These are phyloP conservation scores for Scelioninae gen. 2 DNA, from an alignment of 2,888 invertebrate species.

Conservation along the genomic window DNA sequence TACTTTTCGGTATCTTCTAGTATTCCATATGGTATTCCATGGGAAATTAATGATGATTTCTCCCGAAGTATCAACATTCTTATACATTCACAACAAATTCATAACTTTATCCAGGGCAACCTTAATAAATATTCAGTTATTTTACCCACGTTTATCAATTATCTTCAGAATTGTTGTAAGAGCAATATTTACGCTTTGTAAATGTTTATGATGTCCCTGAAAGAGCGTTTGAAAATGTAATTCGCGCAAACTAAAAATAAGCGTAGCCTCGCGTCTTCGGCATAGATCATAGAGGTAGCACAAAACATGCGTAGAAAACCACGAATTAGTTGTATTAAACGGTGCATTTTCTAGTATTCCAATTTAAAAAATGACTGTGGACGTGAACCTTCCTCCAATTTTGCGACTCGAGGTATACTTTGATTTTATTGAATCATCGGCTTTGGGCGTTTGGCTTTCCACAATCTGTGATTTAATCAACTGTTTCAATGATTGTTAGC, in stretches of 20 bases:
- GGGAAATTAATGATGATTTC: no score
- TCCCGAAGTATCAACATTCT: no score
- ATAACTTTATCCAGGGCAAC: no score
- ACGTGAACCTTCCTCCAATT: slow-evolving; percentile 68
- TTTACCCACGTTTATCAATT: no score
- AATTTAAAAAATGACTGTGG: slow-evolving; percentile 69
- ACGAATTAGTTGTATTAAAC: slow-evolving; percentile 65
- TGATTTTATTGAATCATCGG: slow-evolving; percentile 20
- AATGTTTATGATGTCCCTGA: slow-evolving; percentile 59
- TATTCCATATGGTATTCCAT: no score
- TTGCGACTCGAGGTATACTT: slow-evolving; percentile 66
- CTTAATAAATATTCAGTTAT: no score
- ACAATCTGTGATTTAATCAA: slow-evolving; percentile 34
- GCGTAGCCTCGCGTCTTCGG: slow-evolving; percentile 67
- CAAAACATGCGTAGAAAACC: slow-evolving; percentile 64
- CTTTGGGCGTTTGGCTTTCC: slow-evolving; percentile 20
- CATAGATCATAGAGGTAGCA: slow-evolving; percentile 63
- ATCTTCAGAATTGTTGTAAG: not conserved
- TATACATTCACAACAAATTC: no score
- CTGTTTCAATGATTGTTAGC: slow-evolving; percentile 25
- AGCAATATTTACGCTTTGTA: slow-evolving; percentile 40
- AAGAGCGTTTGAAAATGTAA: slow-evolving; percentile 41
- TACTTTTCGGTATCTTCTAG: no score
- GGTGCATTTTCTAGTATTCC: slow-evolving; percentile 62
- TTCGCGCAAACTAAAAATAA: slow-evolving; percentile 64